Percentiles rank a stretch among this genome's conserved stretches.
phyloP scores from a whole-genome alignment of 2,113 vertebrate species.

The Vireo altiloquus region DNA sequence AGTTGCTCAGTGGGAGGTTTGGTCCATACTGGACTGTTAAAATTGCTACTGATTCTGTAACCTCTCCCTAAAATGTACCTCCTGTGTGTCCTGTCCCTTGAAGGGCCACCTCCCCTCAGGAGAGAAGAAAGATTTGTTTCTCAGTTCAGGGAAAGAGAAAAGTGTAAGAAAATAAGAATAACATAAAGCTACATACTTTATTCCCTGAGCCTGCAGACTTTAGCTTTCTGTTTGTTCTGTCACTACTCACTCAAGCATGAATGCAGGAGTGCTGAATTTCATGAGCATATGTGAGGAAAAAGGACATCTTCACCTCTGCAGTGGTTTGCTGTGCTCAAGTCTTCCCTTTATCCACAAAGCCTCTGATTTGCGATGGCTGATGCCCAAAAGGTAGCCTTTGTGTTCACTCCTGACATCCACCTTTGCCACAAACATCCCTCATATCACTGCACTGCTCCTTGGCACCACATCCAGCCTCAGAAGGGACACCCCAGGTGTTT shows the following conservation, averaged over 20 bases:
- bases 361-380: neutral
- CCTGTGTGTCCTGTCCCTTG: neutral
- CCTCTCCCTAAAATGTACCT: neutral
- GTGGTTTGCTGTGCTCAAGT: neutral
- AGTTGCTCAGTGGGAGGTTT: neutral
- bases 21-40: neutral
- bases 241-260: neutral
- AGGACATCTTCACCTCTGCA: neutral
- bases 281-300: neutral
- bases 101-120: neutral
- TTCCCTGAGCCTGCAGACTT: neutral
- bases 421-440: neutral
- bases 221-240: neutral
- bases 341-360: neutral
- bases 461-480: neutral
- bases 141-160: neutral
- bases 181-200: neutral
- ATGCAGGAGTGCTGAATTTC: neutral
- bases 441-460: rapidly evolving
- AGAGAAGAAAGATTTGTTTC: neutral
- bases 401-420: rapidly evolving
- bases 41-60: neutral
- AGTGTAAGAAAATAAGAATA: neutral
- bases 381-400: neutral
- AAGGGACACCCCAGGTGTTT: neutral